Base-by-base conservation (phyloP, 2,113 vertebrate genomes). In the Hystrix cristata region DNA sequence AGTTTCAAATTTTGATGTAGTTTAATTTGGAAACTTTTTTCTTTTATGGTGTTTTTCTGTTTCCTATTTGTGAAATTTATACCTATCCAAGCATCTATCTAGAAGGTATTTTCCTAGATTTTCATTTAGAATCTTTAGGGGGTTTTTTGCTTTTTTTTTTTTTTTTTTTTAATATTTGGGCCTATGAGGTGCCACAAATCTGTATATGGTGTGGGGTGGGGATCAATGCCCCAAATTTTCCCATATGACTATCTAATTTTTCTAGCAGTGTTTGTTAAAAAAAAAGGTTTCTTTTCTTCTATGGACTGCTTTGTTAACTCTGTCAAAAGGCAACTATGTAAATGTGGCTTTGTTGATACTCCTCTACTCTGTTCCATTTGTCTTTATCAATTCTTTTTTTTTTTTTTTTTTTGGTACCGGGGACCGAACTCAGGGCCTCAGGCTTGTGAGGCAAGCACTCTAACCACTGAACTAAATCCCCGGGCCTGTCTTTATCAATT, bases 1-100 rank as follows among this genome's bases (percentile, higher is more conserved):
- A 67, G 64, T 34, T 67, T 65, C 64, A 65, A 62, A 90, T 79
- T 93, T 89, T 90, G 10, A 80, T 90, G 7, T 71, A 71, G n/a
- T 91, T 87, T 31, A 69, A 80, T 60, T 51, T 81, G 64, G 48
- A 62, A 87, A 81, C 48, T 60, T 81, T 55, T 64, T 94, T 55
- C 51, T 83, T 48, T 81, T 55, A 87, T 48, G 31, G 59, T 87
- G 62, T 59, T n/a, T 71, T 87, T 82, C 76, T 88, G 31, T 82
- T 60, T 83, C n/a, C 48, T 83, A 7, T 64, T 91, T 86, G 67
- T 25, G 67, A 82, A 92, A 67, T 67, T 9, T 76, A 23, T 92
- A 6, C 34, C 4, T 95, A 38, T 1, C 19, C 25, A 86, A 86
- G 38, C 23, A 25, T 15, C 69, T 62, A 25, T 15, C 69, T 62